phyloP scores from a whole-genome alignment of 2,113 vertebrate genomes.

The Nycticebus coucang region DNA sequence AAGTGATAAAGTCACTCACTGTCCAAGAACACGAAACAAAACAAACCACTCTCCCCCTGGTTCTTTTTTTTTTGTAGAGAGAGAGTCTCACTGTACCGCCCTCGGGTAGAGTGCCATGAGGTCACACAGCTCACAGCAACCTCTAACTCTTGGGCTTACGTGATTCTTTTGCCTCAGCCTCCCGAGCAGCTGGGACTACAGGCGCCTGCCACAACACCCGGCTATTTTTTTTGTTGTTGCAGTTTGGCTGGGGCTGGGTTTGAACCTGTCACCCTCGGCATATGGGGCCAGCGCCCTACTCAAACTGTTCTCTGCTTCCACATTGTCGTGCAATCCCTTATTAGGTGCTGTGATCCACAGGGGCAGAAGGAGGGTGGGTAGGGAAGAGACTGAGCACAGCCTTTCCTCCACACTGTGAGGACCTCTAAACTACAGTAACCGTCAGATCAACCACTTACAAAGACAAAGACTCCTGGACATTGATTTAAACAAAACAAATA shows the following conservation, averaged over 20 bases:
- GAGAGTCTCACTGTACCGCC: no score
- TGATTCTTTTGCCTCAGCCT: no score
- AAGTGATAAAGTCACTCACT: not conserved
- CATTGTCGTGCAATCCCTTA: not conserved
- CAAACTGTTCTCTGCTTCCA: not conserved
- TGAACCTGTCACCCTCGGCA: no score
- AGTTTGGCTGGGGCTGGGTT: no score
- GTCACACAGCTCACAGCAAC: no score
- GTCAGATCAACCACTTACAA: not conserved
- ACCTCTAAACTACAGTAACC: conserved; percentile 24
- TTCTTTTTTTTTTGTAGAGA: no score
- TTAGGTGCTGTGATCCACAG: not conserved
- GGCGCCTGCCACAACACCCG: no score
- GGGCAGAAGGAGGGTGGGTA: not conserved
- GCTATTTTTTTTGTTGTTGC: no score
- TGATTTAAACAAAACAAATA: not conserved
- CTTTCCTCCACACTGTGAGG: not conserved
- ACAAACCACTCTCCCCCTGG: not conserved
- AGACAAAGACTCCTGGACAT: not conserved
- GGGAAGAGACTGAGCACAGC: not conserved
- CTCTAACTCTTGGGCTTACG: no score
- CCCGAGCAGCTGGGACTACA: no score
- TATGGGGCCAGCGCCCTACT: no score
- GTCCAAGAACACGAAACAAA: conserved; percentile 37
- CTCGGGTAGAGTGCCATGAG: no score